A percentile compares a stretch with the other conserved stretches of the same genome.
Conservation (phyloP, 2,888 invertebrate genomes). For the Microplitis deprimator region DNA sequence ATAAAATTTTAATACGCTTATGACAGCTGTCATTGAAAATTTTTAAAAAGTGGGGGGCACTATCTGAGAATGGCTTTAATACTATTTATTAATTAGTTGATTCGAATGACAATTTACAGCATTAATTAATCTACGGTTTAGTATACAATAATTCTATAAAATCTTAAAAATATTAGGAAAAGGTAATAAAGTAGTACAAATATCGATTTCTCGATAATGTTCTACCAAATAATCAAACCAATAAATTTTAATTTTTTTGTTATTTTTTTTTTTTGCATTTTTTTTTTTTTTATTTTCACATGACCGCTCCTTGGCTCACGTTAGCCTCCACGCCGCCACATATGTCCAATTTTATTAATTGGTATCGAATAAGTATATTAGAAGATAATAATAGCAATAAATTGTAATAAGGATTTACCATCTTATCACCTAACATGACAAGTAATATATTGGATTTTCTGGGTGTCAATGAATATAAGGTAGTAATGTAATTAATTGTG, state of each 20-base stretch:
- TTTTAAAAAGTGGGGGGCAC: no score
- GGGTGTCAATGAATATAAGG: constrained; percentile 57
- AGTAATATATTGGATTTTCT: constrained; percentile 62
- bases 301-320: constrained; percentile 34
- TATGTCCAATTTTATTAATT: constrained; percentile 55
- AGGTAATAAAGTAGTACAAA: constrained; percentile 17
- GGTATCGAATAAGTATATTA: constrained; percentile 66
- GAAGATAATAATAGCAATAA: constrained; percentile 65
- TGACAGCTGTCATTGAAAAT: no score
- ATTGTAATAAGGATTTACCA: constrained; percentile 67
- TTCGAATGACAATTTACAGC: background rate
- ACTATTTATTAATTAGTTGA: background rate
- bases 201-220: constrained; percentile 31
- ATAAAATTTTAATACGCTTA: no score
- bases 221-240: constrained; percentile 24
- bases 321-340: constrained; percentile 39
- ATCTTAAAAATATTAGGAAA: constrained; percentile 5
- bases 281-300: constrained; percentile 31
- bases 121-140: background rate
- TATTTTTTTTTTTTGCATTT: constrained; percentile 25
- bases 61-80: no score
- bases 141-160: background rate
- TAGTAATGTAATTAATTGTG: constrained; percentile 55
- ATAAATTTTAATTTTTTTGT: constrained; percentile 15
- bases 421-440: constrained; percentile 69